phyloP scores from a whole-genome alignment of 1,140 invertebrate species.

The Cydia pomonella region DNA sequence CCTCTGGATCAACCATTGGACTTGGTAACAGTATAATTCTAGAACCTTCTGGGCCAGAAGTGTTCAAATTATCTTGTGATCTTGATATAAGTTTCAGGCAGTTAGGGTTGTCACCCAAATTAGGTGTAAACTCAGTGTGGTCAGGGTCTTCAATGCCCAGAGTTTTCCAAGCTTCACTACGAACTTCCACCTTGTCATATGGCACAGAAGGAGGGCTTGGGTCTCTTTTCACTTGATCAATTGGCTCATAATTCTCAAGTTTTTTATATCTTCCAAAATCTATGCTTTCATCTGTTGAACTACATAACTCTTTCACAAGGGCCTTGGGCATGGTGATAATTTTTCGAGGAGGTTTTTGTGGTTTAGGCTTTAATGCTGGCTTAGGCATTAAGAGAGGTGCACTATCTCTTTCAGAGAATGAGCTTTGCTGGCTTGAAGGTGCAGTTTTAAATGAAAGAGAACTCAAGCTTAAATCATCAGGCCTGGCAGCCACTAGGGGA shows the following conservation, averaged over 20 bases:
- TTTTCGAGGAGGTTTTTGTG: slow-evolving; percentile 85
- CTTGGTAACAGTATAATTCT: slow-evolving; percentile 76
- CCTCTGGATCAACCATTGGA: slow-evolving; percentile 70
- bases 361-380: slow-evolving; percentile 82
- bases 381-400: slow-evolving; percentile 75
- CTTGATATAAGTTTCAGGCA: slow-evolving; percentile 76
- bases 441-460: slow-evolving; percentile 76
- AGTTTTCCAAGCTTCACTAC: slow-evolving; percentile 89
- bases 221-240: slow-evolving; percentile 64
- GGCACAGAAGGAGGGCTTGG: slow-evolving; percentile 71
- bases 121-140: slow-evolving; percentile 81
- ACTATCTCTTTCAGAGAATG: slow-evolving; percentile 67
- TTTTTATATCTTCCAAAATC: slow-evolving; percentile 75
- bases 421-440: slow-evolving; percentile 69
- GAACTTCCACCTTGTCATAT: slow-evolving; percentile 86
- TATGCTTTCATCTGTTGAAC: slow-evolving; percentile 67
- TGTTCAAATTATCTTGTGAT: slow-evolving; percentile 78
- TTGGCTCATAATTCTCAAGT: slow-evolving; percentile 77
- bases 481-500: slow-evolving; percentile 84
- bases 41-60: slow-evolving; percentile 70
- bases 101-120: slow-evolving; percentile 68
- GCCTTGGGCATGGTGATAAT: slow-evolving; percentile 75
- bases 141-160: slow-evolving; percentile 86
- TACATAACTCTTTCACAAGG: slow-evolving; percentile 71
- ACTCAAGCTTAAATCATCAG: slow-evolving; percentile 75